Conservation (phyloP, 2,888 invertebrate genomes). For the Glaucopsyche alexis region DNA sequence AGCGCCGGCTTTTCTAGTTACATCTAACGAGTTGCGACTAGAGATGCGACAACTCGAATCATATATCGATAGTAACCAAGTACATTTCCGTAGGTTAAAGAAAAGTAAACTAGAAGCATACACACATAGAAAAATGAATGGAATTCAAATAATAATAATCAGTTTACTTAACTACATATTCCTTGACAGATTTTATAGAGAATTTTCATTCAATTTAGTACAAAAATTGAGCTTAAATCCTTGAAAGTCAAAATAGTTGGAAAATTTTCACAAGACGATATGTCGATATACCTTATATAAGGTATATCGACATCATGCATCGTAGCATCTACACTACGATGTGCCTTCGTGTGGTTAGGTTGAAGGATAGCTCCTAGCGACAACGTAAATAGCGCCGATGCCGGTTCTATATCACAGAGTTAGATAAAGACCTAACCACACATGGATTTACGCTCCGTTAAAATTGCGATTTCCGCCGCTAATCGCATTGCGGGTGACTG, state of each 20-base stretch:
- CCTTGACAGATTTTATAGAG: too few species aligned
- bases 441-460: slow-evolving; percentile 17
- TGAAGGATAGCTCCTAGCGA: slow-evolving; percentile 21
- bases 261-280: too few species aligned
- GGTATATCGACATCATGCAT: background rate
- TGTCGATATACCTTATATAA: too few species aligned
- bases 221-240: too few species aligned
- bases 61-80: background rate
- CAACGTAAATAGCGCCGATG: slow-evolving; percentile 28
- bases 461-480: slow-evolving; percentile 25
- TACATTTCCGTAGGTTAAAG: too few species aligned
- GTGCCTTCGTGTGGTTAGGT: slow-evolving; percentile 22
- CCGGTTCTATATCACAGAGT: slow-evolving; percentile 24
- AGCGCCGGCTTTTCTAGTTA: slow-evolving; percentile 25
- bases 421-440: slow-evolving; percentile 18
- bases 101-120: too few species aligned
- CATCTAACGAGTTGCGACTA: slow-evolving; percentile 25
- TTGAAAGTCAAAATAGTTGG: too few species aligned
- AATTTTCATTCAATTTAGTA: too few species aligned
- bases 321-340: background rate
- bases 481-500: slow-evolving; percentile 3
- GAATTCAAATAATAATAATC: too few species aligned
- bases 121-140: too few species aligned
- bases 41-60: background rate
- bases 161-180: too few species aligned